A percentile compares a stretch with the other conserved stretches of the same genome.
These are phyloP conservation scores for Rhaphigaster nebulosa DNA, from an alignment of 2,888 invertebrate genomes.

Conservation along the genomic window DNA sequence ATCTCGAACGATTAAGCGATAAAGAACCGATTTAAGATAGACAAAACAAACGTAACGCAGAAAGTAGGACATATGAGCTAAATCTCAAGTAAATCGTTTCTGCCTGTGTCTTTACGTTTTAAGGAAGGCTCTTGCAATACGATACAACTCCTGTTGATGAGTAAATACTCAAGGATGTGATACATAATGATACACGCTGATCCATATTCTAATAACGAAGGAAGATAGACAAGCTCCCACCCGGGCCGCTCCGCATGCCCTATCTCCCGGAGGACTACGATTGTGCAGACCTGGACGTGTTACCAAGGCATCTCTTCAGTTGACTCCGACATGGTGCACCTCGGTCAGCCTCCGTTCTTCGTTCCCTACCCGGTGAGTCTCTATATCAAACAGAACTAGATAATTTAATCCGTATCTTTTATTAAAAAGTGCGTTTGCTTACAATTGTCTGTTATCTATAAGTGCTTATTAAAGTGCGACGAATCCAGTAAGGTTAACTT, in stretches of 20 bases:
- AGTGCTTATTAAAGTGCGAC: not conserved
- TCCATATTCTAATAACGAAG: not conserved
- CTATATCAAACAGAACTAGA: not conserved
- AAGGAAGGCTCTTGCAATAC: not conserved
- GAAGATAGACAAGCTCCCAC: not conserved
- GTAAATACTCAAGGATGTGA: not conserved
- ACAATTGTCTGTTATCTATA: not conserved
- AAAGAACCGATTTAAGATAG: not conserved
- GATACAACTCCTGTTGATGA: too few relatives aligned
- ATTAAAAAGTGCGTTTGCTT: not conserved
- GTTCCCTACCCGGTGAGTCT: slow-evolving; percentile 42
- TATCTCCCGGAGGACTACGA: not conserved
- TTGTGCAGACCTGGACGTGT: slow-evolving; percentile 21
- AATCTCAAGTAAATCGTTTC: not conserved
- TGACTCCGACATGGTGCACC: slow-evolving; percentile 1
- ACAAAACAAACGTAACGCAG: not conserved
- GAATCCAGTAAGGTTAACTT: not conserved
- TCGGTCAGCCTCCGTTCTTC: slow-evolving; percentile 19
- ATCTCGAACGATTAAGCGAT: slow-evolving; percentile 2
- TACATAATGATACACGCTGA: not conserved
- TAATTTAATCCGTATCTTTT: not conserved
- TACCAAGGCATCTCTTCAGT: not conserved
- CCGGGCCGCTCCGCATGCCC: not conserved
- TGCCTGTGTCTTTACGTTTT: not conserved
- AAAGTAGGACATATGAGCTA: not conserved